phyloP scores from a whole-genome alignment of 1,140 invertebrate genomes.

The Ceratina japonica region DNA sequence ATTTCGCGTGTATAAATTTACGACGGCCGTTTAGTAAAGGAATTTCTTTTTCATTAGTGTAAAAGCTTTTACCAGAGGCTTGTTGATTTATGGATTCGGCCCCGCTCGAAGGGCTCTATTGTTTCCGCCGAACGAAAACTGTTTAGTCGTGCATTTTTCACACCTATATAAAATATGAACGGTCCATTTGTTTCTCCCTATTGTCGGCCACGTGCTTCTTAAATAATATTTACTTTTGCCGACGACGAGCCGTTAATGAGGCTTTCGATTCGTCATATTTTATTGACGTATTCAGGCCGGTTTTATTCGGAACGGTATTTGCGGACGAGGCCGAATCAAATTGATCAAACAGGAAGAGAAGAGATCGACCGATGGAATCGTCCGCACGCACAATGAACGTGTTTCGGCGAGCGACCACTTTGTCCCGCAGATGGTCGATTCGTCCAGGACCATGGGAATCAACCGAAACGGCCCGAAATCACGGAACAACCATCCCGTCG shows the following conservation, averaged over 20 bases:
- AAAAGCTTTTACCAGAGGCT: background rate
- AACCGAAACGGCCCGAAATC: background rate
- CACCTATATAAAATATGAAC: no score
- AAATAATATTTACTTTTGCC: no score
- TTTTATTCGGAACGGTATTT: no score
- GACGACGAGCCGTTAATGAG: no score
- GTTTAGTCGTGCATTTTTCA: no score
- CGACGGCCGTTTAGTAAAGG: background rate
- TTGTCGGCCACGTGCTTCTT: no score
- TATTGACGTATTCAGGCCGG: no score
- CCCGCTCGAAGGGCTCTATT: background rate
- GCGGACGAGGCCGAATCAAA: no score
- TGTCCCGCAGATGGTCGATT: background rate
- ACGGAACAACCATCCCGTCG: background rate
- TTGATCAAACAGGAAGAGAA: no score
- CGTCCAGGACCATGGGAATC: background rate
- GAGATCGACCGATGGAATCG: background rate
- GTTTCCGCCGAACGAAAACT: no score
- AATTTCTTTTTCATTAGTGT: background rate
- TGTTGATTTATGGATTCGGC: background rate
- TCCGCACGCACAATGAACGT: background rate
- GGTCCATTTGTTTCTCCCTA: no score
- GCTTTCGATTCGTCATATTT: no score
- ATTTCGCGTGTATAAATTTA: background rate
- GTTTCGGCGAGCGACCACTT: background rate